Evolutionary conservation across 2,797 vertebrate species (phyloP), one percentile per base, ranked within the genome.

Genomic region (Sus cebifrons): DNA sequence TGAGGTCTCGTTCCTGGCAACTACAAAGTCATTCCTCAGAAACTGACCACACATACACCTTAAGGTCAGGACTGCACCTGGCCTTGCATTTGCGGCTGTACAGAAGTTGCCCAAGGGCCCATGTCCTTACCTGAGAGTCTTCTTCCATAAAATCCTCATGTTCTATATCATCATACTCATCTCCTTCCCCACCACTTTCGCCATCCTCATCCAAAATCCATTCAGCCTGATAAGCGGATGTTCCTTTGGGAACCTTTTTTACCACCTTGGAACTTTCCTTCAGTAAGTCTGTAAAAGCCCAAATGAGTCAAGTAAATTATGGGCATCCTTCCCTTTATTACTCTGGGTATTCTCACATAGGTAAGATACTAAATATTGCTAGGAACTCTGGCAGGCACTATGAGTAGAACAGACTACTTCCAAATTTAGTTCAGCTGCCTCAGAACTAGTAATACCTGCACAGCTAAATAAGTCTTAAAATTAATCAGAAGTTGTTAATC

Each of bases 191-290:
- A 25, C 94, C 98, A 54, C 96, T 97, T 4, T 56, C 97, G 18
- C 99, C 98, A 52, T 98, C 99, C 36, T 99, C 98, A 95, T 99
- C 98, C 94, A 99, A 96, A 91, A 99, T 99, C 99, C 99, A 99
- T 1, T 99, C 98, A 85, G 99, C 99, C 98, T 99, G 99, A 97
- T 99, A 99, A 95, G 98, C 99, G 0, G 99, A 99, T 1, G 99
- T 99, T 95, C 99, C 99, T 98, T 99, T 99, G 13, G 99, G 99
- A 86, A 99, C 99, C 96, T 99, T 99, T 98, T 99, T 99, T 49
- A 98, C 98, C 85, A 99, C 95, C 77, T 98, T 99, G 92, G 98
- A 99, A 64, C 60, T 95, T 54, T 95, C 98, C 97, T 99, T 99
- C 88, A 99, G 97, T 73, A 98, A 98, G 81, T 99, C 99, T 99